Conservation (phyloP, 2,888 invertebrate genomes). For the Acronicta psi region DNA sequence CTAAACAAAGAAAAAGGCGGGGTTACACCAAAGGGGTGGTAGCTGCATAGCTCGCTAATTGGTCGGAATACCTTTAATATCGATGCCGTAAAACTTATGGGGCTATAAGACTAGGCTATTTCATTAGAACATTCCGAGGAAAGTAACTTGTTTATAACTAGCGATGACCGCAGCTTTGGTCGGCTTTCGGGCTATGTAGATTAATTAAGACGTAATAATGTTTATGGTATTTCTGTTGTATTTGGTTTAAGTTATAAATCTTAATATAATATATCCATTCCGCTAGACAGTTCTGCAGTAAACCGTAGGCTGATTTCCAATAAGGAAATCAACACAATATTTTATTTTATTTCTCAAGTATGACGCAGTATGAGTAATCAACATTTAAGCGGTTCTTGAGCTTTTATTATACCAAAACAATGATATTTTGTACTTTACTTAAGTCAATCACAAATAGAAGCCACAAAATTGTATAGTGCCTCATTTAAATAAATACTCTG, state of each 20-base stretch:
- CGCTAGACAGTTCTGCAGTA: neutral
- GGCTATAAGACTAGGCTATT: conserved; percentile 54
- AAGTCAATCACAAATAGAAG: too few relatives aligned
- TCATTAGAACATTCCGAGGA: conserved; percentile 47
- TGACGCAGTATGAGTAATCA: too few relatives aligned
- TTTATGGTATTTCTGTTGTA: conserved; percentile 8
- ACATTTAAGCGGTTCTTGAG: too few relatives aligned
- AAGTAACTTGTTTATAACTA: conserved; percentile 46
- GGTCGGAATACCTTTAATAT: conserved; percentile 66
- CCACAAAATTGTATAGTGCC: too few relatives aligned
- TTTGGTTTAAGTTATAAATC: neutral
- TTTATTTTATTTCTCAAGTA: too few relatives aligned
- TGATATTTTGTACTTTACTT: too few relatives aligned
- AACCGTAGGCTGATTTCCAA: too few relatives aligned
- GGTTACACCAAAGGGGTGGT: conserved; percentile 71
- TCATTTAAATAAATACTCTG: too few relatives aligned
- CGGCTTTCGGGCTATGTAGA: conserved; percentile 12
- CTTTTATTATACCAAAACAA: too few relatives aligned
- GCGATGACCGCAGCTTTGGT: conserved; percentile 28
- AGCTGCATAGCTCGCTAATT: conserved; percentile 73
- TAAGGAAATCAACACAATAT: too few relatives aligned
- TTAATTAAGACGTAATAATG: conserved; percentile 23
- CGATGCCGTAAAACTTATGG: conserved; percentile 57
- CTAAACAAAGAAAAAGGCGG: conserved; percentile 69
- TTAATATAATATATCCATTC: too few relatives aligned